Evolutionary conservation across 1,140 invertebrate genomes (phyloP).

Genomic region (Drosophila lowei): DNA sequence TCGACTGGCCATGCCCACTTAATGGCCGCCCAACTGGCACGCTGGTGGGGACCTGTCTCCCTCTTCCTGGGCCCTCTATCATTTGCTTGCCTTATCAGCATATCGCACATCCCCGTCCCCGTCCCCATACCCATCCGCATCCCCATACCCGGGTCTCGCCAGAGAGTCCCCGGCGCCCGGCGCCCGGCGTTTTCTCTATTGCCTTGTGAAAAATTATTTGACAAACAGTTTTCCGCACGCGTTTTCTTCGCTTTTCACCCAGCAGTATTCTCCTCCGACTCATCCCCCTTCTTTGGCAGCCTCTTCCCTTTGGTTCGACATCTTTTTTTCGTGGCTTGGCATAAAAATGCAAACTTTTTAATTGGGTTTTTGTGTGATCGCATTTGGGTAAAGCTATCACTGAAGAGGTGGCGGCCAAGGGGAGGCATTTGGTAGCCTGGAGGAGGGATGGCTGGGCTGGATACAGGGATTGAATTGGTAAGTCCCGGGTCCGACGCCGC

Average conservation of each 20-base stretch:
- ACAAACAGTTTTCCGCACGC: slow-evolving; percentile 79
- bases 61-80: slow-evolving; percentile 35
- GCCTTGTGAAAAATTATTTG: slow-evolving; percentile 74
- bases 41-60: neutral
- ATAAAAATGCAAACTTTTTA: slow-evolving; percentile 82
- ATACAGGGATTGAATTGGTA: slow-evolving; percentile 40
- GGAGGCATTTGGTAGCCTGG: neutral
- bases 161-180: no score
- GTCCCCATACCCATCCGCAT: no score
- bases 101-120: slow-evolving; percentile 19
- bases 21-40: slow-evolving; percentile 34
- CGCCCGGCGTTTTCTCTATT: slow-evolving; percentile 23
- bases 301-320: slow-evolving; percentile 18
- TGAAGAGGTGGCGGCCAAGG: neutral
- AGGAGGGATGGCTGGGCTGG: neutral
- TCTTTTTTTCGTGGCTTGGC: slow-evolving; percentile 32
- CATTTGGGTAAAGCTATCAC: slow-evolving; percentile 44
- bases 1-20: slow-evolving; percentile 52
- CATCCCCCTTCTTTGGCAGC: neutral
- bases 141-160: neutral
- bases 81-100: slow-evolving; percentile 41
- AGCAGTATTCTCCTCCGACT: neutral
- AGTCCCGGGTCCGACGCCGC: slow-evolving; percentile 19
- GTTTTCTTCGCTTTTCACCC: slow-evolving; percentile 20
- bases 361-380: slow-evolving; percentile 78